Conservation (phyloP, 2,797 vertebrate genomes). For the Channallabes apus region DNA sequence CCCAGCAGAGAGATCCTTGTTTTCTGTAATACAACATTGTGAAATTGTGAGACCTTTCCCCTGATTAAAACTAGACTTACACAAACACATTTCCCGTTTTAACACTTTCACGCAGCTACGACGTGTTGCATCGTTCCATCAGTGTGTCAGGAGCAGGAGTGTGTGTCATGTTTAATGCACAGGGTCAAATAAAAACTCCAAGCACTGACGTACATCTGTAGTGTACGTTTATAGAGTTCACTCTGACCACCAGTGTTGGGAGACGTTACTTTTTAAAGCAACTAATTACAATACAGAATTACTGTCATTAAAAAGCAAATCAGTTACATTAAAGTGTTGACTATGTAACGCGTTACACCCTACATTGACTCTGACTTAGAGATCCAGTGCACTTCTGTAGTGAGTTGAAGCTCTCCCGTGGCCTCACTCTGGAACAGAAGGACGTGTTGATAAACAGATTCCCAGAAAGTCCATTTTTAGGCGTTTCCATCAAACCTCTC, state of each 20-base stretch:
- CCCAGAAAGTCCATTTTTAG: neutral
- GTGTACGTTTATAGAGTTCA: neutral
- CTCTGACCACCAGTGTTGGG: neutral
- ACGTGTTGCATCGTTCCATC: neutral
- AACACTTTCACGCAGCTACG: neutral
- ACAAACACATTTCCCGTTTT: neutral
- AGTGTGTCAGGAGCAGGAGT: neutral
- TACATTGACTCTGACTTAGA: no score
- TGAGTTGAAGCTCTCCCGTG: neutral
- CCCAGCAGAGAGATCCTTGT: neutral
- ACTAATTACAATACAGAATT: no score
- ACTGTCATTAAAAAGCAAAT: no score
- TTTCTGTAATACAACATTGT: neutral
- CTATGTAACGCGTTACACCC: no score
- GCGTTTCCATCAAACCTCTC: neutral
- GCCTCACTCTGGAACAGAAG: neutral
- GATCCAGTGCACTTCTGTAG: neutral
- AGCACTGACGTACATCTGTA: neutral
- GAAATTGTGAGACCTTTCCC: neutral
- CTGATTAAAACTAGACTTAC: neutral
- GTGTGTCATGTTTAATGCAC: neutral
- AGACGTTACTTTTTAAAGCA: no score
- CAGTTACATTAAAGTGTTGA: no score
- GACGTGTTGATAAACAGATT: constrained; percentile 21
- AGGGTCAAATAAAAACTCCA: neutral